Base-by-base conservation (phyloP, 1,140 invertebrate genomes). In the Drosophila ficusphila region DNA sequence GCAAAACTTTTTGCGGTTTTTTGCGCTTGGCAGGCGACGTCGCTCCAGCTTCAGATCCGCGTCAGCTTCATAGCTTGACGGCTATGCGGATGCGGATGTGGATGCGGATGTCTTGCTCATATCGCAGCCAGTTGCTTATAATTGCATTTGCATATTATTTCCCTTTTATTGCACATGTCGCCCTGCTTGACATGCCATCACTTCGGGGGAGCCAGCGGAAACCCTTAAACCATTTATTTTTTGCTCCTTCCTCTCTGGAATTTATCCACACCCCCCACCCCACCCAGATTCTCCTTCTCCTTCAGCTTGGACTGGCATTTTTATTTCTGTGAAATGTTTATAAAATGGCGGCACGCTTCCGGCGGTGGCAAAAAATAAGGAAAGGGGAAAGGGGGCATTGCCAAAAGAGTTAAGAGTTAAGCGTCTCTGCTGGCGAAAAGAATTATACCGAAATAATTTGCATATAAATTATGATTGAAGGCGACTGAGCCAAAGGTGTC, bases 141-240 rank as follows among this genome's bases (percentile, higher is more conserved):
- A 86, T 86, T 86, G 81, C 81, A 86, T 86, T 86, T 86, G 81
- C 81, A 86, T 86, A 86, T 86, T 86, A 86, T 86, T 86, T 86
- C 77, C 77, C 68, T 88, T 75, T 81, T 86, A 88, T 86, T 86
- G 81, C 81, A 86, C 82, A 86, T 88, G 81, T 88, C 81, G 73
- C 62, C 82, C 56, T 41, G 53, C 75, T 81, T 81, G 81, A 88
- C 81, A 86, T 81, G 58, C 78, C 73, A 67, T 83, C 74, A 60
- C 48, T 52, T 52, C 9, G 12, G 19, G 23, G 42, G 36, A 7
- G 25, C 29, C 9, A 41, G 34, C 42, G 39, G 52, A 79, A 68
- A 74, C 76, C 53, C 71, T 74, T 53, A 60, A 69, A 74, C 44
- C 54, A 73, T 52, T 61, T 68, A 67, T 67, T 51, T 67, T 67